Conservation (phyloP, 2,113 vertebrate genomes). For the Martes martes region DNA sequence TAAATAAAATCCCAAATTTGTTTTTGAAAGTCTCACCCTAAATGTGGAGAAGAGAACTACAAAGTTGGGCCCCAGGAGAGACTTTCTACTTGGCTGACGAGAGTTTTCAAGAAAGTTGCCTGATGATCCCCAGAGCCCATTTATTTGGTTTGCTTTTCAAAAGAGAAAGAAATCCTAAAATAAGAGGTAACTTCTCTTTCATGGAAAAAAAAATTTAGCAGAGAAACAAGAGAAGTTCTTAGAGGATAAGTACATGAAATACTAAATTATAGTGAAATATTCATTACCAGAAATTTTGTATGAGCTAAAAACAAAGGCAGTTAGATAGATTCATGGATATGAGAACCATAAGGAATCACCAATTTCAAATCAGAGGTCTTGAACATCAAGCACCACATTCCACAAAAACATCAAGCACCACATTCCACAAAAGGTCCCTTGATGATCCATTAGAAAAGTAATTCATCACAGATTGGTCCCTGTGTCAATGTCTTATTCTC, state of each 20-base stretch:
- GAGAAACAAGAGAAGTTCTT: not conserved
- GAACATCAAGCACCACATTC: not conserved
- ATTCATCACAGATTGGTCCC: not conserved
- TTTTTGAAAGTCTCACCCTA: not conserved
- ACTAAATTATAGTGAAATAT: not conserved
- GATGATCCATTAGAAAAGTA: not conserved
- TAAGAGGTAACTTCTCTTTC: not conserved
- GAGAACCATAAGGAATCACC: not conserved
- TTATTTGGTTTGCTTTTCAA: not conserved
- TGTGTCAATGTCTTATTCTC: not conserved
- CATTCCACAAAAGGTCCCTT: not conserved
- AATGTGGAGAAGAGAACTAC: not conserved
- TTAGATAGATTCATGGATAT: not conserved
- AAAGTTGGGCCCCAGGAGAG: not conserved
- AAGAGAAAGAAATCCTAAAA: not conserved
- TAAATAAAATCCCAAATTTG: not conserved
- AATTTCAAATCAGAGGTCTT: not conserved
- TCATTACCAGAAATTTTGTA: not conserved
- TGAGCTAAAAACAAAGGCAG: not conserved
- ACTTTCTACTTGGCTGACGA: not conserved
- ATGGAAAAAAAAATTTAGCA: not conserved
- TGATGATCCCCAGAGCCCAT: not conserved
- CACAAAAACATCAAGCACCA: not conserved
- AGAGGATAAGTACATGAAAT: not conserved
- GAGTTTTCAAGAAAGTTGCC: not conserved